These are phyloP conservation scores for Anguilla marmorata DNA, from an alignment of 2,797 vertebrate genomes.

Conservation along the genomic window DNA sequence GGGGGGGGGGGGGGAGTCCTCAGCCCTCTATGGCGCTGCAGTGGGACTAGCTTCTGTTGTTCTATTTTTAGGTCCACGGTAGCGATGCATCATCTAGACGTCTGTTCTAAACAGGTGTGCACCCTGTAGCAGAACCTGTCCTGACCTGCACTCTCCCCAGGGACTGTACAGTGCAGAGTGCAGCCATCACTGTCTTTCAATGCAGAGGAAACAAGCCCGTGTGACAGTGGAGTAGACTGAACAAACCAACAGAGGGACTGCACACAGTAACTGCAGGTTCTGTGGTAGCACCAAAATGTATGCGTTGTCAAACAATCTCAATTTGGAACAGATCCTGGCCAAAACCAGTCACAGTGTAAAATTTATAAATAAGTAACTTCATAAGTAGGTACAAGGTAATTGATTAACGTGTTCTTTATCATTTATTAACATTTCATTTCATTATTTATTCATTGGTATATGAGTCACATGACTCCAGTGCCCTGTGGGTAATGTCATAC, in stretches of 20 bases:
- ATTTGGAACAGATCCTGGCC: background rate
- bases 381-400: background rate
- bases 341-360: background rate
- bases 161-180: background rate
- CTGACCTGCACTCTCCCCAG: background rate
- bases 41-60: background rate
- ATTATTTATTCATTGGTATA: background rate
- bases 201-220: background rate
- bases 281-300: background rate
- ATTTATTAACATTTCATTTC: background rate
- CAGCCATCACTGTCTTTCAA: conserved; percentile 2
- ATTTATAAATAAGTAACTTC: background rate
- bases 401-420: background rate
- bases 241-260: background rate
- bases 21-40: background rate
- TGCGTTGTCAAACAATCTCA: background rate
- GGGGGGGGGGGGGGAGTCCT: too few species aligned
- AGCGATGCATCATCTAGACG: conserved; percentile 13
- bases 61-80: background rate
- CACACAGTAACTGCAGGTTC: background rate
- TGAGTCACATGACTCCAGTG: conserved; percentile 2
- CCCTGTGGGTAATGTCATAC: background rate
- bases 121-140: conserved; percentile 8
- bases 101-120: conserved; percentile 23
- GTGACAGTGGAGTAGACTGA: conserved; percentile 12